Percentiles rank a stretch among this genome's conserved stretches.
phyloP scores from a whole-genome alignment of 2,797 vertebrate species.

The Spheniscus humboldti region DNA sequence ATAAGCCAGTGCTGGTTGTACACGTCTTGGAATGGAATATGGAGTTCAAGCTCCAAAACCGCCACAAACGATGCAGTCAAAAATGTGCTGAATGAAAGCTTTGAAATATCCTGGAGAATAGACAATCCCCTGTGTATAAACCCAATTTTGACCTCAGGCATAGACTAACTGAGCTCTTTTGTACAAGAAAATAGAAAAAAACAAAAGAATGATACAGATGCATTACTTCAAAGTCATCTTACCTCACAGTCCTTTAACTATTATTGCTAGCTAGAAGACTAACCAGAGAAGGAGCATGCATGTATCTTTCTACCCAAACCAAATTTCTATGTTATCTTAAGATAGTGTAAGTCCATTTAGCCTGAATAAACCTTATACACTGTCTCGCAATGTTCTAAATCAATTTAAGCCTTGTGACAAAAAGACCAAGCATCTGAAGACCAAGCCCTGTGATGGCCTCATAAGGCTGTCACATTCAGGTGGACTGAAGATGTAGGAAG shows the following conservation, averaged over 20 bases:
- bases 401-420: background rate
- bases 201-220: background rate
- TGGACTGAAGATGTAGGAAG: background rate
- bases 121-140: background rate
- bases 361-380: background rate
- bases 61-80: background rate
- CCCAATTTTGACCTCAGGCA: background rate
- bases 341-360: background rate
- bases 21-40: rapidly evolving
- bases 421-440: background rate
- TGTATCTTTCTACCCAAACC: background rate
- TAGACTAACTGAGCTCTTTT: slow-evolving; percentile 19
- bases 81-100: slow-evolving; percentile 12
- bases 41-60: background rate
- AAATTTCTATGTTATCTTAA: background rate
- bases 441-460: background rate
- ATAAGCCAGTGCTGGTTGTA: background rate
- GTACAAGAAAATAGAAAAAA: background rate
- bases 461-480: no score
- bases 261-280: background rate
- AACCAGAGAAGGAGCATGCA: background rate
- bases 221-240: background rate
- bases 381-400: background rate
- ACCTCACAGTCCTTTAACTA: background rate
- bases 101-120: slow-evolving; percentile 2